These are phyloP conservation scores for Pteruthius melanotis DNA, from an alignment of 2,113 vertebrate genomes.

Conservation along the genomic window DNA sequence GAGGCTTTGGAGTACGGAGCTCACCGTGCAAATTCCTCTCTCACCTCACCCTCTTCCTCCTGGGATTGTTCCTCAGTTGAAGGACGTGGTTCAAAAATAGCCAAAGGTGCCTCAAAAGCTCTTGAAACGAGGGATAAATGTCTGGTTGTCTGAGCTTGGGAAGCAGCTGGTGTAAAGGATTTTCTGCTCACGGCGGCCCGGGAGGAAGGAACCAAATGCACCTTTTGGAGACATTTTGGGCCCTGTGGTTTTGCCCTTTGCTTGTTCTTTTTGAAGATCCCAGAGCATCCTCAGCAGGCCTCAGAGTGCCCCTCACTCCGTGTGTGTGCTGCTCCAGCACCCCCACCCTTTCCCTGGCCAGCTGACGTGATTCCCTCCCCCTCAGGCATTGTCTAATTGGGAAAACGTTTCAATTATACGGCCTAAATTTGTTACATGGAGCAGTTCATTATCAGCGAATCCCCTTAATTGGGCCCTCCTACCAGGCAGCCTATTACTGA, in stretches of 20 bases:
- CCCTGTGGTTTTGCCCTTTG: background rate
- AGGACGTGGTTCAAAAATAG: background rate
- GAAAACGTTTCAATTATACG: background rate
- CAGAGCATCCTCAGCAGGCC: background rate
- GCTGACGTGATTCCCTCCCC: background rate
- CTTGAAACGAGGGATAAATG: background rate
- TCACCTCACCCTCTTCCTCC: background rate
- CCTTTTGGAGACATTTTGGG: background rate
- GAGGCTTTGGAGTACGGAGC: background rate
- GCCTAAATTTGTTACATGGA: background rate
- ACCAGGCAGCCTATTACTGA: background rate
- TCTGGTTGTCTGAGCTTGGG: background rate
- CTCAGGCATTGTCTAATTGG: background rate
- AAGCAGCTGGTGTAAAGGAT: background rate
- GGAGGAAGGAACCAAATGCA: background rate
- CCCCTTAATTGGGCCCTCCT: slow-evolving; percentile 33
- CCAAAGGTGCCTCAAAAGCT: background rate
- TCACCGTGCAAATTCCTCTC: background rate
- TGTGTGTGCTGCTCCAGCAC: background rate
- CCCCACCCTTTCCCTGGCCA: background rate
- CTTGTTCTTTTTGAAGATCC: background rate
- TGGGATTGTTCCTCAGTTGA: background rate
- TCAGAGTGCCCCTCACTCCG: background rate
- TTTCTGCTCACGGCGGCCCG: background rate
- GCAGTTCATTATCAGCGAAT: background rate